phyloP scores from a whole-genome alignment of 2,888 invertebrate species.

The Eristalinus aeneus region DNA sequence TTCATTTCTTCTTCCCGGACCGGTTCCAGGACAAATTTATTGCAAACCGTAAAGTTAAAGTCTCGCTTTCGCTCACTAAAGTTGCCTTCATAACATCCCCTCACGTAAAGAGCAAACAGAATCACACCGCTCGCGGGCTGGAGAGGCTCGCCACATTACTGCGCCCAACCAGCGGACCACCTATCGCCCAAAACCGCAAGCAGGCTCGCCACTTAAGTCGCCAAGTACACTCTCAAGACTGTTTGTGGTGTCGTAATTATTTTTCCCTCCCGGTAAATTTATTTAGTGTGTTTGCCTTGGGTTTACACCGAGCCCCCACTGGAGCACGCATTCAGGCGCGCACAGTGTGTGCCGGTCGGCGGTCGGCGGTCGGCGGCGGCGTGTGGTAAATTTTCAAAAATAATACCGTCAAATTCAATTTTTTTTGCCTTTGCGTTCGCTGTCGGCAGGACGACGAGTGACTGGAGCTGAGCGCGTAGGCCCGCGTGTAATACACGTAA shows the following conservation, averaged over 20 bases:
- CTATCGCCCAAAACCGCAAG: slow-evolving; percentile 4
- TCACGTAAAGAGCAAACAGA: slow-evolving; percentile 4
- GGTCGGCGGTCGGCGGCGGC: not conserved
- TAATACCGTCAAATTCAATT: slow-evolving; percentile 36
- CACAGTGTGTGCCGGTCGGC: not conserved
- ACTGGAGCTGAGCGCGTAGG: not conserved
- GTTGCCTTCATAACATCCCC: slow-evolving; percentile 7
- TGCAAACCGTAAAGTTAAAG: not conserved
- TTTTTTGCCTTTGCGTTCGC: not conserved
- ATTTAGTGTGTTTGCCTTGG: slow-evolving; percentile 29
- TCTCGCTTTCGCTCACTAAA: not conserved
- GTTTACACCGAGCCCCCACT: slow-evolving; percentile 1
- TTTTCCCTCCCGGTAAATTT: slow-evolving; percentile 17
- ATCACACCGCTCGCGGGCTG: not conserved
- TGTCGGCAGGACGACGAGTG: not conserved
- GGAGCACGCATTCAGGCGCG: not conserved
- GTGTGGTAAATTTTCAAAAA: slow-evolving; percentile 23
- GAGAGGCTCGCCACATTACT: not conserved
- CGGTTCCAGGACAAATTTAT: not conserved
- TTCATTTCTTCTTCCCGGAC: not conserved
- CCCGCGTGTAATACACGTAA: not conserved
- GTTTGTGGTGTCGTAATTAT: slow-evolving; percentile 41
- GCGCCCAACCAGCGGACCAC: not conserved
- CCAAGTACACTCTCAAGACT: slow-evolving; percentile 1
- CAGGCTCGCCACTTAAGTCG: slow-evolving; percentile 14